Base-by-base conservation (phyloP, 2,113 vertebrate genomes). In the Gasterosteus nipponicus region DNA sequence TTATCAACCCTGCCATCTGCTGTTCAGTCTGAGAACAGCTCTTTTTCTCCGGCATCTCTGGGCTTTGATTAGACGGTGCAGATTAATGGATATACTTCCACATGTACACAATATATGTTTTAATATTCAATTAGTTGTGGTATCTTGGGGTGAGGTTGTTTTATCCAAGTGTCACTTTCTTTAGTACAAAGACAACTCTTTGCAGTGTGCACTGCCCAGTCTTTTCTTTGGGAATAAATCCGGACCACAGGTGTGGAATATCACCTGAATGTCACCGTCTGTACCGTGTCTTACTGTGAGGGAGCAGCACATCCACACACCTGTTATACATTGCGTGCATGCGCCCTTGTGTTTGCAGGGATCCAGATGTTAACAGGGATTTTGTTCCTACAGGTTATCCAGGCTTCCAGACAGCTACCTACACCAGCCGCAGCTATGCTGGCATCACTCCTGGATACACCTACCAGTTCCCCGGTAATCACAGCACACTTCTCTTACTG, bases 401-500 rank as follows among this genome's bases (percentile, higher is more conserved):
- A 10, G 97, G 98, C 75, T 99, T 99, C 93, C 98, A 99, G 91
- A 96, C 98, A 4, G 96, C 98, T 16, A 98, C 98, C 60, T 99
- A 99, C 0, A 96, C 98, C 10, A 98, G 98, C 78, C 96, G 98
- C 71, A 98, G 97, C 92, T 99, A 99, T 58, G 96, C 98, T 77
- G 97, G 98, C 88, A 94, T 99, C 49, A 97, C 97, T 64, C 98
- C 98, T 58, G 98, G 98, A 85, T 99, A 99, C 77, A 98, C 98
- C 91, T 99, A 99, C 90, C 98, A 99, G 94, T 99, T 99, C 86
- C 98, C 98, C 4, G 98, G 98, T 99, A 96, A 95, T 94, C 81
- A 29, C 73, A 63, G 16, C 82, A 73, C 53, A 69, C 59, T 53
- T 26, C 66, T 49, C 12, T 61, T 74, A 42, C 60, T 26, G 18